These are phyloP conservation scores for Amphipyra tragopoginis DNA, from an alignment of 2,888 invertebrate genomes.

Conservation along the genomic window DNA sequence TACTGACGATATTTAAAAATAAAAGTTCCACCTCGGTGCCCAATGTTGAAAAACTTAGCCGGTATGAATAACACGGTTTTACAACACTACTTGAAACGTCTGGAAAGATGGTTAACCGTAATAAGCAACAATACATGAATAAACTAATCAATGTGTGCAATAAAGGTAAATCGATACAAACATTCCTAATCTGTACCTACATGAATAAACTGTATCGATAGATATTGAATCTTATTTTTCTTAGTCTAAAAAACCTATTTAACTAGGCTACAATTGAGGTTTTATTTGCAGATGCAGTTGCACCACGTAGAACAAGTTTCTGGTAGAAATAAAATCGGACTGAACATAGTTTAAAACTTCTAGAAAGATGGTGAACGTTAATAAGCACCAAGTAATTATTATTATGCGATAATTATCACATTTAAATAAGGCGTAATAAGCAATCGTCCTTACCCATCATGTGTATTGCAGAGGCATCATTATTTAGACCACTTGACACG, in stretches of 20 bases:
- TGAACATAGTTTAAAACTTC: neutral
- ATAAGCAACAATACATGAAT: slow-evolving; percentile 5
- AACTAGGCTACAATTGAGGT: no score
- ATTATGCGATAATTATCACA: neutral
- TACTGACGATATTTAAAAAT: slow-evolving; percentile 20
- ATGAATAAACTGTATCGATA: neutral
- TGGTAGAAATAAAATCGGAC: neutral
- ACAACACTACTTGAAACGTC: slow-evolving; percentile 5
- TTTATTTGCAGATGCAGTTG: neutral
- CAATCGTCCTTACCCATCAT: neutral
- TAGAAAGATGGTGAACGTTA: neutral
- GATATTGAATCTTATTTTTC: neutral
- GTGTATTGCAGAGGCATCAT: neutral
- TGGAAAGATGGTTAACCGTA: slow-evolving; percentile 9
- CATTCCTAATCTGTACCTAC: neutral
- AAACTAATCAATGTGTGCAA: neutral
- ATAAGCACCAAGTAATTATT: no score
- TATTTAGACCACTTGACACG: neutral
- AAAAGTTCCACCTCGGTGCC: slow-evolving; percentile 33
- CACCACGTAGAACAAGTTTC: neutral
- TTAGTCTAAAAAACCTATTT: no score
- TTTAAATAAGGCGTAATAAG: neutral
- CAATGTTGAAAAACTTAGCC: slow-evolving; percentile 20
- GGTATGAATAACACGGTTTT: slow-evolving; percentile 15
- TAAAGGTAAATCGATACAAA: slow-evolving; percentile 3